These are phyloP conservation scores for Nothobranchius furzeri DNA, from an alignment of 2,113 vertebrate species.

Conservation along the genomic window DNA sequence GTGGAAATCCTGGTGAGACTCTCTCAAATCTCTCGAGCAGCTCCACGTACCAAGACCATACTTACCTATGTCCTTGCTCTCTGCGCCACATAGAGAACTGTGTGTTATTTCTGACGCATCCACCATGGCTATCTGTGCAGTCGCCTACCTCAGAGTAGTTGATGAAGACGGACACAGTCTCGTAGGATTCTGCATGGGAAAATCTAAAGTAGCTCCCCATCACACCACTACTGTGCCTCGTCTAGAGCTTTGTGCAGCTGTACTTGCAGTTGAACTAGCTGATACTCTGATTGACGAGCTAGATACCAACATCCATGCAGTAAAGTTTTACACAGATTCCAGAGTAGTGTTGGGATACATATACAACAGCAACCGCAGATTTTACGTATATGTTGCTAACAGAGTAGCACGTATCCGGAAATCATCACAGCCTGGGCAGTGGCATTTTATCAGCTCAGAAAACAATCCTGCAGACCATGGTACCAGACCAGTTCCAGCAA, in stretches of 20 bases:
- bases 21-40: no score
- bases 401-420: not conserved
- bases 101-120: slow-evolving; percentile 1
- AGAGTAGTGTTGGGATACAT: slow-evolving; percentile 30
- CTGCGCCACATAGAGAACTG: no score
- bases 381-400: slow-evolving; percentile 36
- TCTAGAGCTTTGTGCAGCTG: not conserved
- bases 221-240: not conserved
- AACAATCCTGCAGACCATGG: not conserved
- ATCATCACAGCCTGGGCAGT: not conserved
- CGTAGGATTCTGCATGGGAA: not conserved
- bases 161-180: not conserved
- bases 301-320: slow-evolving; percentile 2
- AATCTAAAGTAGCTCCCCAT: not conserved
- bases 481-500: not conserved
- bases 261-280: not conserved
- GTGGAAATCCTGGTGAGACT: no score
- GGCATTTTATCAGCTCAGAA: not conserved
- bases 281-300: not conserved
- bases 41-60: no score
- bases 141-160: slow-evolving; percentile 32
- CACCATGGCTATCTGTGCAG: slow-evolving; percentile 24
- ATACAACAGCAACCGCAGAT: slow-evolving; percentile 11
- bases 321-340: slow-evolving; percentile 15
- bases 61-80: no score